Base-by-base conservation (phyloP, 2,888 invertebrate species). In the Arrhopalites spinosus region DNA sequence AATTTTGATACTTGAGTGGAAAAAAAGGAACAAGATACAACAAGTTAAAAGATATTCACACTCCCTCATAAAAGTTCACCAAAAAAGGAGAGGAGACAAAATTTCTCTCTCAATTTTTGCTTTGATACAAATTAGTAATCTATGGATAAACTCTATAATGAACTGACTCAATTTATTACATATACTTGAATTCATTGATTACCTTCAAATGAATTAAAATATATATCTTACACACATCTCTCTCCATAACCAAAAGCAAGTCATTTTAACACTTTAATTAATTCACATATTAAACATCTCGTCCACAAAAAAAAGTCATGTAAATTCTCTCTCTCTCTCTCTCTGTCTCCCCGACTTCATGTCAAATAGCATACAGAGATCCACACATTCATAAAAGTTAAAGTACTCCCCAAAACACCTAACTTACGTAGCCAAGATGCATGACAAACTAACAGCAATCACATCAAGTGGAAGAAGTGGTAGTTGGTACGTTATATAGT, bases 291-390 rank as follows among this genome's bases (percentile, higher is more conserved):
- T n/a, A n/a, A n/a, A 7, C 36, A 36, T 36, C 3, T 36, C 36
- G 11, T 36, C 36, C 36, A 36, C 5, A 36, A 11, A 36, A n/a
- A n/a, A n/a, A n/a, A n/a, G n/a, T 36, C 11, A 36, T 23, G 20
- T 59, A 59, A 2, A 25, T 25, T 59, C 23, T 59, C 59, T 53
- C 53, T n/a, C n/a, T n/a, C n/a, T n/a, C n/a, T 53, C 53, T 53
- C n/a, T n/a, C n/a, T n/a, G n/a, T n/a, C n/a, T n/a, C 59, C 2
- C 59, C 25, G 59, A 23, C 59, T 23, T 11, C 23, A 20, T 2
- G 59, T 13, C 1, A 20, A n/a, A n/a, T n/a, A n/a, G n/a, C n/a
- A 36, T 36, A 11, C 36, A 3, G 3, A 36, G 11, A 36, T 36
- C 53, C n/a, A 20, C 53, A 53, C 20, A 53, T 17, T 8, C 20